Percentiles rank a stretch among this genome's conserved stretches.
Evolutionary conservation across 2,888 invertebrate species (phyloP).

Genomic region (Eupeodes luniger): DNA sequence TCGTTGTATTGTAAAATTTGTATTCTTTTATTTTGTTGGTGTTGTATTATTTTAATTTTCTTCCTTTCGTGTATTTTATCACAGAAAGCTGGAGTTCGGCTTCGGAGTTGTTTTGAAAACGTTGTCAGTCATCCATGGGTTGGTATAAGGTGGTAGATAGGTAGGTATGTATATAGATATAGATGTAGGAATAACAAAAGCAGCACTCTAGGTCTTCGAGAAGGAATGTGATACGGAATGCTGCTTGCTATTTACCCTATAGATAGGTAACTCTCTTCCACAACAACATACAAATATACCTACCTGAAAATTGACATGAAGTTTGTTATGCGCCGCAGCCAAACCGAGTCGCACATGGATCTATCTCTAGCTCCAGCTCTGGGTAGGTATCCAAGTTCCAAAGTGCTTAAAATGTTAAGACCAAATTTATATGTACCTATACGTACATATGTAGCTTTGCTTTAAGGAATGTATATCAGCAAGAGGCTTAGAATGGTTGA

Average conservation of each 20-base stretch:
- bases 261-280: background rate
- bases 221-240: conserved; percentile 77
- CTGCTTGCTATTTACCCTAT: conserved; percentile 59
- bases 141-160: conserved; percentile 11
- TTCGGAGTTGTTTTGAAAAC: conserved; percentile 54
- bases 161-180: background rate
- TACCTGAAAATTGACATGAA: conserved; percentile 12
- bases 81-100: conserved; percentile 58
- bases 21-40: conserved; percentile 32
- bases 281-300: background rate
- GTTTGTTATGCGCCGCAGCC: conserved; percentile 6
- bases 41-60: conserved; percentile 45
- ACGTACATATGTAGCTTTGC: background rate
- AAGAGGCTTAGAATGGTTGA: conserved; percentile 8
- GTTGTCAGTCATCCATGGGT: background rate
- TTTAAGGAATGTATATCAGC: conserved; percentile 29
- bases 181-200: conserved; percentile 47
- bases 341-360: background rate
- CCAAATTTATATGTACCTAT: background rate
- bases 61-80: conserved; percentile 56
- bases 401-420: conserved; percentile 14
- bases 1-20: conserved; percentile 55
- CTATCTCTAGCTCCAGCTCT: background rate
- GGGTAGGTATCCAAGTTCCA: conserved; percentile 1
- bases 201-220: conserved; percentile 75